Conservation (phyloP, 2,888 invertebrate genomes). For the Pristionchus japonicus region DNA sequence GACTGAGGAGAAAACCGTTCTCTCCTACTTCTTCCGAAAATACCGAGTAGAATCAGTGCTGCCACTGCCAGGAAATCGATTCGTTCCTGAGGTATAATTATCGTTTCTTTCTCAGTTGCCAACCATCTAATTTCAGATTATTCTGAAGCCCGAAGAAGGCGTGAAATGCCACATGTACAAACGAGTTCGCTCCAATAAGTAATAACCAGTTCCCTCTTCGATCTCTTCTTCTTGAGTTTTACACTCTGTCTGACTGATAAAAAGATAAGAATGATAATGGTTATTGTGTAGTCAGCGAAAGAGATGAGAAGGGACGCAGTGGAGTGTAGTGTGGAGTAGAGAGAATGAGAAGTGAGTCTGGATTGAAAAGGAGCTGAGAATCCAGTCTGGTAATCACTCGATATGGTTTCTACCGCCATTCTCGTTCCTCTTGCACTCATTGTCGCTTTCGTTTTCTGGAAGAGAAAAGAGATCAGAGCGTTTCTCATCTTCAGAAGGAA, state of each 20-base stretch:
- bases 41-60: slow-evolving; percentile 32
- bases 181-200: not conserved
- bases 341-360: not conserved
- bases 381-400: not conserved
- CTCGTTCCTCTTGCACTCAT: not conserved
- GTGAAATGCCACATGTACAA: slow-evolving; percentile 9
- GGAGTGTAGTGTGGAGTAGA: not conserved
- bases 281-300: not conserved
- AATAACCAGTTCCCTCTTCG: slow-evolving; percentile 6
- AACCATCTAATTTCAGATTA: not conserved
- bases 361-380: not conserved
- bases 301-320: not conserved
- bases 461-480: not conserved
- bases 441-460: not conserved
- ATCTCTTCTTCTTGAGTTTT: not conserved
- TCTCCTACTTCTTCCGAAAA: slow-evolving; percentile 21
- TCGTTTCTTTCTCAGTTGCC: not conserved
- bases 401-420: not conserved
- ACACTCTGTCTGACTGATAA: not conserved
- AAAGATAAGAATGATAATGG: slow-evolving; percentile 10
- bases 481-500: slow-evolving; percentile 20
- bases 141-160: slow-evolving; percentile 43
- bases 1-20: slow-evolving; percentile 36
- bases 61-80: slow-evolving; percentile 34
- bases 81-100: slow-evolving; percentile 28